Conservation (phyloP, 1,140 invertebrate species). For the Meteorus sp. region DNA sequence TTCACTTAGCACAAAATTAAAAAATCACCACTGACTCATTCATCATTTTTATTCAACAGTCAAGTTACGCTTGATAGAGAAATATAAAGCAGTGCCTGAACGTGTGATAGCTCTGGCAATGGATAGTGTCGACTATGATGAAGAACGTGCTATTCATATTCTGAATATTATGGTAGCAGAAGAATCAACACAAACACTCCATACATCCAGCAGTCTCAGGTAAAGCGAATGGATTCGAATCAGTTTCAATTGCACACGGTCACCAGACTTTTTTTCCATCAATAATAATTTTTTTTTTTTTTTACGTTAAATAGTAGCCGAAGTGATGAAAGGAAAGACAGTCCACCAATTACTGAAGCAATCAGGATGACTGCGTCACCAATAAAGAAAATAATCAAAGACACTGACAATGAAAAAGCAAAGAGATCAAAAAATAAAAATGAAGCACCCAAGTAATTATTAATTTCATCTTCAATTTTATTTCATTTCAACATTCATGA, state of each 20-base stretch:
- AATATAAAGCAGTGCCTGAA: conserved; percentile 76
- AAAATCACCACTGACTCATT: conserved; percentile 1
- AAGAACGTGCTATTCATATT: conserved; percentile 76
- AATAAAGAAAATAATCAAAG: conserved; percentile 52
- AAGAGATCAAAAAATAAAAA: conserved; percentile 59
- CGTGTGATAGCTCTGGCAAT: conserved; percentile 81
- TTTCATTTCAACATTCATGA: too few species aligned
- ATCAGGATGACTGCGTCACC: conserved; percentile 52
- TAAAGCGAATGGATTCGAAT: conserved; percentile 25
- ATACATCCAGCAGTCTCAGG: conserved; percentile 54
- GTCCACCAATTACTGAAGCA: conserved; percentile 52
- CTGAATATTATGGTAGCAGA: conserved; percentile 69
- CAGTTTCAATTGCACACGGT: background rate
- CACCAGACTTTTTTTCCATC: background rate
- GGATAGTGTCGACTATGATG: conserved; percentile 83
- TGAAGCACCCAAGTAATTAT: conserved; percentile 60
- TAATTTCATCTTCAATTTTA: too few species aligned
- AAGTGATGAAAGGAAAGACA: conserved; percentile 53
- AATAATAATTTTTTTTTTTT: conserved; percentile 4
- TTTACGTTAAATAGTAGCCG: conserved; percentile 41
- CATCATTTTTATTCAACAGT: conserved; percentile 61
- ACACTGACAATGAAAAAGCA: conserved; percentile 51
- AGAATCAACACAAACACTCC: conserved; percentile 51
- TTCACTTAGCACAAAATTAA: background rate
- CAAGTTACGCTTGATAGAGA: conserved; percentile 71